Evolutionary conservation across 2,888 invertebrate genomes (phyloP), one percentile per base, ranked within the genome.

Genomic region (Tethea ocularis): DNA sequence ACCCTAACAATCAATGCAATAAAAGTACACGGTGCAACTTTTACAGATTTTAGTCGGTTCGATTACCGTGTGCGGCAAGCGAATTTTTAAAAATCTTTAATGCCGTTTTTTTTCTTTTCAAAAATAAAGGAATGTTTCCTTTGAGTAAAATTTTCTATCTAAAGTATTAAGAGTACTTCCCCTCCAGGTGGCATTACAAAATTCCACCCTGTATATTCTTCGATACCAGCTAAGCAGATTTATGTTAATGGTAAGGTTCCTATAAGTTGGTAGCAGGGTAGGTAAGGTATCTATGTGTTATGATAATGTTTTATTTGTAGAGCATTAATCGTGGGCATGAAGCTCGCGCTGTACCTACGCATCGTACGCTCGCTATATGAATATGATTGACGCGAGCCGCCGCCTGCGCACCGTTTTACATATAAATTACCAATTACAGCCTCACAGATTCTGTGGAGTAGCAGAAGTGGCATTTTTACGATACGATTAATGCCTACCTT

Each of bases 351-450:
- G 17, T 46, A 46, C n/a, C n/a, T n/a, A n/a, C 46, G 41, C 46
- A 46, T n/a, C 46, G 46, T 46, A 46, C n/a, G 63, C 64, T 58
- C 58, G 59, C 64, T 6, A 72, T 69, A 80, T 85, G 88, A 87
- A 72, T 69, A 80, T 85, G 88, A 87, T 84, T 84, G 89, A 88
- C 86, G 84, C 68, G 56, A 63, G 61, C 71, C 77, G 79, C 79
- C 87, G 83, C 84, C 80, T 81, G 83, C 82, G 78, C 80, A 75
- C 62, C 80, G 82, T 83, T 91, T 91, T 91, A 91, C 91, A 91
- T 91, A 89, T 89, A 91, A 91, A 91, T 91, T 86, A 90, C 85
- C 86, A 85, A 88, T 88, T 87, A 87, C 71, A 69, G 59, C 60
- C 61, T 61, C 68, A 72, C 67, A 78, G 81, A 67, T 61, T 59